phyloP scores from a whole-genome alignment of 2,888 invertebrate species.

The Galeruca laticollis region DNA sequence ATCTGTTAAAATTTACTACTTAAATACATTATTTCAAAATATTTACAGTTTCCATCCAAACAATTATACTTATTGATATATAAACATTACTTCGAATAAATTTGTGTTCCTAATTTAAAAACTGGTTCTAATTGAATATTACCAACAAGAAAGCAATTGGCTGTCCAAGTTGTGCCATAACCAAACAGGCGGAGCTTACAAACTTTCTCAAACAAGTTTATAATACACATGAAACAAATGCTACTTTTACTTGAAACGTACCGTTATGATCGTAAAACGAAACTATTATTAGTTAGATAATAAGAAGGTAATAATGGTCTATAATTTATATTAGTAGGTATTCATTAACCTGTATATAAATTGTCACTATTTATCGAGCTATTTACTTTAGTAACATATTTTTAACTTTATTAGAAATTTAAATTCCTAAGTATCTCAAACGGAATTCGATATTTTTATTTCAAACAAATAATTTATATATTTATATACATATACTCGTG shows the following conservation, averaged over 20 bases:
- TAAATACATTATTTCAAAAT: no score
- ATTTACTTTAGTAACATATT: no score
- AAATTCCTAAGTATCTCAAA: no score
- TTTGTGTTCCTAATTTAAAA: not conserved
- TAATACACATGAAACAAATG: not conserved
- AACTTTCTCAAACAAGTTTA: slow-evolving; percentile 2
- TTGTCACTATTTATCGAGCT: no score
- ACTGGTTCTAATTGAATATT: not conserved
- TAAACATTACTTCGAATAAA: not conserved
- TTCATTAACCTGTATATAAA: no score
- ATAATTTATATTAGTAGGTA: not conserved
- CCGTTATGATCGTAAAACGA: not conserved
- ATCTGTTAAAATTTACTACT: no score
- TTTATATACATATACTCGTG: no score
- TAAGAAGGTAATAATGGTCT: not conserved
- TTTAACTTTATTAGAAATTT: no score
- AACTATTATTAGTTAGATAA: not conserved
- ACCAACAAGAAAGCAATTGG: not conserved
- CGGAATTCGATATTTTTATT: no score
- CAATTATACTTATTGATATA: not conserved
- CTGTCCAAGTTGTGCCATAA: not conserved
- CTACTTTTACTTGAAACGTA: not conserved
- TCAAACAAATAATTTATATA: no score
- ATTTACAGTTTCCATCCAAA: no score
- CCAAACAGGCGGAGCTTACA: not conserved